phyloP scores from a whole-genome alignment of 2,113 vertebrate genomes.

The Oostethus manadensis region DNA sequence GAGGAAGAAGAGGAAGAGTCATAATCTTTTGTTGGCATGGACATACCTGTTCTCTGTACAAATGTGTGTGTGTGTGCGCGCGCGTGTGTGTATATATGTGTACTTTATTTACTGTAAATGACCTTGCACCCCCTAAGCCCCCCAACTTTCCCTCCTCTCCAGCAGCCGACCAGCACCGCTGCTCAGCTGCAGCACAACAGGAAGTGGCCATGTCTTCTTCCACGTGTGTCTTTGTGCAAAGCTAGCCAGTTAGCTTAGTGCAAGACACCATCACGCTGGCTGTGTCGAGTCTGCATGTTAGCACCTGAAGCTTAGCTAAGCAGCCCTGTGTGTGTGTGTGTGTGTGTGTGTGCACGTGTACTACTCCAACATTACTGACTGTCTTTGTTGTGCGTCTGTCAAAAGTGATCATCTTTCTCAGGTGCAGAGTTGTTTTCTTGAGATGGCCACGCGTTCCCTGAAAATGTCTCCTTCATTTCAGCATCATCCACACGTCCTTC shows the following conservation, averaged over 20 bases:
- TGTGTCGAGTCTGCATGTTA: constrained; percentile 1
- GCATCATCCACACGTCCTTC: too few species aligned
- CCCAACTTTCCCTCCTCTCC: background rate
- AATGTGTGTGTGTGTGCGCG: constrained; percentile 38
- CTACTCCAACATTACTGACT: background rate
- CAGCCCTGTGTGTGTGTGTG: background rate
- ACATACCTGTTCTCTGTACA: constrained; percentile 70
- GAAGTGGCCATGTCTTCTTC: background rate
- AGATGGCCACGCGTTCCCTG: background rate
- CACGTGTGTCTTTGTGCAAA: background rate
- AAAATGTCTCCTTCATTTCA: background rate
- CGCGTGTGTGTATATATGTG: background rate
- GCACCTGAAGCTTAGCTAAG: background rate
- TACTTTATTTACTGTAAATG: constrained; percentile 66
- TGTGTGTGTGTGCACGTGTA: constrained; percentile 8
- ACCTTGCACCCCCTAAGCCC: constrained; percentile 19
- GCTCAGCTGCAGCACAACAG: constrained; percentile 16
- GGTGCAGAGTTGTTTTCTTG: constrained; percentile 1
- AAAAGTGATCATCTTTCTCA: background rate
- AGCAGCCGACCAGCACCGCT: constrained; percentile 28
- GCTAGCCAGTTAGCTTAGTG: background rate
- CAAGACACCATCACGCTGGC: background rate
- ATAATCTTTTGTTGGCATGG: constrained; percentile 55
- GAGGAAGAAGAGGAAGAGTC: constrained; percentile 9
- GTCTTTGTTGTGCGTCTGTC: background rate